These are phyloP conservation scores for Xiphias gladius DNA, from an alignment of 2,113 vertebrate species.

Conservation along the genomic window DNA sequence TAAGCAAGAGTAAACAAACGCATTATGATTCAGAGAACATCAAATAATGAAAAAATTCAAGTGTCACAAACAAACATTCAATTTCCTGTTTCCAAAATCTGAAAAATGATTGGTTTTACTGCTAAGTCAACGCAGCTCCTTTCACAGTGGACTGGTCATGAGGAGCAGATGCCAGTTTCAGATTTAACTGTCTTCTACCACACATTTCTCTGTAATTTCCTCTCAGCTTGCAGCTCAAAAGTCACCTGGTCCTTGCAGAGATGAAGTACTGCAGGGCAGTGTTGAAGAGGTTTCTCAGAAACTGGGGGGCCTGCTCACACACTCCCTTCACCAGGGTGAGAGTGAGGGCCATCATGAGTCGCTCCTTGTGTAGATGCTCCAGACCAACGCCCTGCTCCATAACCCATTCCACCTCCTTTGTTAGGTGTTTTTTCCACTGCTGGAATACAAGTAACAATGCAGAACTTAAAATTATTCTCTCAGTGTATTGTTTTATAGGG, in stretches of 20 bases:
- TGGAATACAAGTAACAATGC: slow-evolving; percentile 52
- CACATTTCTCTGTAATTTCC: not conserved
- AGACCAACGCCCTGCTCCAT: slow-evolving; percentile 70
- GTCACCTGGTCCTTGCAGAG: slow-evolving; percentile 51
- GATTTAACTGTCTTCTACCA: not conserved
- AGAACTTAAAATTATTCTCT: too few relatives aligned
- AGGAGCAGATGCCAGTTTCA: slow-evolving; percentile 18
- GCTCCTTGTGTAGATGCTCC: slow-evolving; percentile 81
- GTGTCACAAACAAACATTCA: not conserved
- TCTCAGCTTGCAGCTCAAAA: not conserved
- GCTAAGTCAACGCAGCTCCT: not conserved
- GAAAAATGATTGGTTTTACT: not conserved
- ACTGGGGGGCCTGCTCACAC: slow-evolving; percentile 77
- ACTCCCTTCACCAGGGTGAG: slow-evolving; percentile 89
- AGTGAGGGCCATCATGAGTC: slow-evolving; percentile 81
- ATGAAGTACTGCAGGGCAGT: slow-evolving; percentile 80
- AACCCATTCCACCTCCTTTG: slow-evolving; percentile 62
- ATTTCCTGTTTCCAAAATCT: not conserved
- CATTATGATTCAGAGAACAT: not conserved
- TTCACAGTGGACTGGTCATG: not conserved
- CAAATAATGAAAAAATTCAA: slow-evolving; percentile 14
- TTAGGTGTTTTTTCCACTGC: slow-evolving; percentile 80
- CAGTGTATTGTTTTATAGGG: not conserved
- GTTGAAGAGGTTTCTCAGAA: slow-evolving; percentile 82
- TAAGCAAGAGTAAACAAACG: not conserved